These are phyloP conservation scores for Rhinolophus sinicus DNA, from an alignment of 2,113 vertebrate genomes.

Conservation along the genomic window DNA sequence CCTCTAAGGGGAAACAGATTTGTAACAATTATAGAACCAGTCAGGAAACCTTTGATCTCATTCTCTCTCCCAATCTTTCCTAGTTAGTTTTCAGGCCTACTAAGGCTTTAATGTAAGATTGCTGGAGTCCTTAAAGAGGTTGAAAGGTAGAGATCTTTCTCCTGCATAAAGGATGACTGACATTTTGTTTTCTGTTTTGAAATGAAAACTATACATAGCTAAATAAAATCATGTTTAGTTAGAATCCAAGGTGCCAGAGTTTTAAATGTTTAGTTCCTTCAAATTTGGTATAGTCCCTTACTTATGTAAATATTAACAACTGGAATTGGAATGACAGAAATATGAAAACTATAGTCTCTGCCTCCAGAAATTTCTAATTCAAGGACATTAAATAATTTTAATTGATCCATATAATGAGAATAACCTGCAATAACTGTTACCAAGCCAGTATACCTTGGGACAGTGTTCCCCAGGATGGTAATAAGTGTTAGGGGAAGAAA, in stretches of 20 bases:
- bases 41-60: background rate
- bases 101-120: background rate
- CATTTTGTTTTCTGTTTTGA: background rate
- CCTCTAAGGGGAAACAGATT: background rate
- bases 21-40: background rate
- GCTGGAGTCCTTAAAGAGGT: background rate
- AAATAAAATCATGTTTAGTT: slow-evolving; percentile 21
- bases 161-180: background rate
- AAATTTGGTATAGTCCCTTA: background rate
- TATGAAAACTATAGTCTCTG: background rate
- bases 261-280: slow-evolving; percentile 12
- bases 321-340: background rate
- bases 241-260: background rate
- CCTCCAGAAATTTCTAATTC: background rate
- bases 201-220: background rate
- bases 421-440: background rate
- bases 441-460: background rate
- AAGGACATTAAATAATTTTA: slow-evolving; percentile 33
- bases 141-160: background rate
- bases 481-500: background rate
- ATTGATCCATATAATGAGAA: background rate
- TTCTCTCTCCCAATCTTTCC: background rate
- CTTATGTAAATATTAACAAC: background rate
- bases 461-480: background rate
- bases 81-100: background rate